These are phyloP conservation scores for Phaenicophaeus curvirostris DNA, from an alignment of 2,797 vertebrate genomes.

Conservation along the genomic window DNA sequence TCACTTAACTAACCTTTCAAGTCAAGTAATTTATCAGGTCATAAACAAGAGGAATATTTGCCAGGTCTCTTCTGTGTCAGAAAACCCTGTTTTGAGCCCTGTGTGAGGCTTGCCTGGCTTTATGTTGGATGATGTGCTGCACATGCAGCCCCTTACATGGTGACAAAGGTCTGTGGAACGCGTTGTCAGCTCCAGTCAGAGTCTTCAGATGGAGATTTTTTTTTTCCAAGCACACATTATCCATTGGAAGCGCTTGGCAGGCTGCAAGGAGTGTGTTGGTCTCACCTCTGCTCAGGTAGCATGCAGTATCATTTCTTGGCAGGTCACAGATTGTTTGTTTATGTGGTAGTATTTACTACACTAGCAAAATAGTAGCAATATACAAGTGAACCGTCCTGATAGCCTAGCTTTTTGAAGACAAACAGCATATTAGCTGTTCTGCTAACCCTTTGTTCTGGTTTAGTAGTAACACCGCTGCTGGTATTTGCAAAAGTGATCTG, in stretches of 20 bases:
- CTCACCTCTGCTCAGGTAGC: background rate
- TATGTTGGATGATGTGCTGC: background rate
- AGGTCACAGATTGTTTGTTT: background rate
- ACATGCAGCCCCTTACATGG: fast-evolving
- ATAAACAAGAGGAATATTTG: background rate
- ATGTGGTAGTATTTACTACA: background rate
- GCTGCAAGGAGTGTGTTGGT: background rate
- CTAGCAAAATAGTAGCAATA: background rate
- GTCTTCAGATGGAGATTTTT: background rate
- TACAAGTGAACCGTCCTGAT: background rate
- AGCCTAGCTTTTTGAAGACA: background rate
- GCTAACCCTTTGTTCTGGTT: background rate
- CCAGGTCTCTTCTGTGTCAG: background rate
- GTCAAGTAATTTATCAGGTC: background rate
- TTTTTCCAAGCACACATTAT: background rate
- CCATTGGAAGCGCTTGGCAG: background rate
- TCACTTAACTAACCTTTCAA: background rate
- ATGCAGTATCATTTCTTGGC: background rate
- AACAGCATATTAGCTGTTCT: background rate
- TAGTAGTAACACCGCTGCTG: background rate
- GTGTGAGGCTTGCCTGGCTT: background rate
- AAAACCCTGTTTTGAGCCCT: background rate
- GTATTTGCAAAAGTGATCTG: background rate
- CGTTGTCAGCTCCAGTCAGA: background rate
- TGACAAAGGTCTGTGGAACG: background rate